These are phyloP conservation scores for Cyphomyrus discorhynchus DNA, from an alignment of 2,113 vertebrate genomes.

Conservation along the genomic window DNA sequence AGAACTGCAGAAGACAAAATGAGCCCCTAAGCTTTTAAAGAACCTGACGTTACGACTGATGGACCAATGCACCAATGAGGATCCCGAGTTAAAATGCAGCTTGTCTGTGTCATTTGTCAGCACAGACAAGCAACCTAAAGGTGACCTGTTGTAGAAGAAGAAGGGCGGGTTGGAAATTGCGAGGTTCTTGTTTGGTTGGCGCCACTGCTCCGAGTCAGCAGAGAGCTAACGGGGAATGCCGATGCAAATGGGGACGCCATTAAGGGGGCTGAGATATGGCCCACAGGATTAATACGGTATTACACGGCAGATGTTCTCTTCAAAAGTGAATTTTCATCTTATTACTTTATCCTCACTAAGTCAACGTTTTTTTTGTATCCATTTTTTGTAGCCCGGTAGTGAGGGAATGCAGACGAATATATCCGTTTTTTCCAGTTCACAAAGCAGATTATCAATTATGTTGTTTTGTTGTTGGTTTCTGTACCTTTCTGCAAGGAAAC, in stretches of 20 bases:
- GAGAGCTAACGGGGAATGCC: background rate
- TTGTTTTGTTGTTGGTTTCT: background rate
- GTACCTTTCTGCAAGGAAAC: background rate
- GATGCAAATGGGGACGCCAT: background rate
- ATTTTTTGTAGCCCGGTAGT: background rate
- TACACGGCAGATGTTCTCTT: background rate
- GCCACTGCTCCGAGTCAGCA: background rate
- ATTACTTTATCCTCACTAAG: background rate
- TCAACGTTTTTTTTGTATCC: background rate
- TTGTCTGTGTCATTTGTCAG: background rate
- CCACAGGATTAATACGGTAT: background rate
- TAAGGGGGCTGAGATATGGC: background rate
- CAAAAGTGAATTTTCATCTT: background rate
- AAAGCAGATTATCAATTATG: background rate
- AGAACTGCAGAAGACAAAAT: background rate
- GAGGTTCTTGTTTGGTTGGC: background rate
- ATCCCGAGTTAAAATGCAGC: background rate
- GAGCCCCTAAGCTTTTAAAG: background rate
- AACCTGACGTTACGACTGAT: background rate
- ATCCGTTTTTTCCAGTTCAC: background rate
- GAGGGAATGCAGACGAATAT: background rate
- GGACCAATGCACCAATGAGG: background rate
- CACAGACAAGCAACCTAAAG: background rate
- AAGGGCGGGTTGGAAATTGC: too few relatives aligned
- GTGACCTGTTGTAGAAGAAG: background rate